Percentiles rank a stretch among this genome's conserved stretches.
phyloP scores from a whole-genome alignment of 2,888 invertebrate genomes.

The Acanthosoma haemorrhoidale region DNA sequence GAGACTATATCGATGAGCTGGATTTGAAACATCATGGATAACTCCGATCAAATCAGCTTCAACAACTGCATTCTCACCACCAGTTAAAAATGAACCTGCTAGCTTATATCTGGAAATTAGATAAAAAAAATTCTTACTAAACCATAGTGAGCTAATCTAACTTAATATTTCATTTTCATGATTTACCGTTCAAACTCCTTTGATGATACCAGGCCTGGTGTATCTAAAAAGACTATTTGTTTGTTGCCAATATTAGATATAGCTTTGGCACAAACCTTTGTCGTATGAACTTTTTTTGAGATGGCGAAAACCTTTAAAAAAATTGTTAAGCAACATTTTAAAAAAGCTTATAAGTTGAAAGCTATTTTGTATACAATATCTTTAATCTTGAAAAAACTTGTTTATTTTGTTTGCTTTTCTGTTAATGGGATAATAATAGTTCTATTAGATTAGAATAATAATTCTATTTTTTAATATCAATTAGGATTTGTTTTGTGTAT shows the following conservation, averaged over 20 bases:
- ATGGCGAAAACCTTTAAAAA: slow-evolving; percentile 74
- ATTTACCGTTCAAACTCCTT: slow-evolving; percentile 63
- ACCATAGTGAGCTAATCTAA: too few species aligned
- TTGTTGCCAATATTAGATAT: slow-evolving; percentile 68
- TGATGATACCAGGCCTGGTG: slow-evolving; percentile 78
- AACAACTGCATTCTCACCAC: slow-evolving; percentile 56
- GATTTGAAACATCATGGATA: slow-evolving; percentile 75
- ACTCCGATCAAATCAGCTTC: slow-evolving; percentile 78
- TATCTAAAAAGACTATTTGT: slow-evolving; percentile 88
- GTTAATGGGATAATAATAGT: too few species aligned
- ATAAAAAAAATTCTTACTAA: too few species aligned
- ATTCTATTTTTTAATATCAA: too few species aligned
- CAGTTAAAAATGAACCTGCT: slow-evolving; percentile 55
- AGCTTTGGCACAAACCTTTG: slow-evolving; percentile 65
- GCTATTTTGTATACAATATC: neutral
- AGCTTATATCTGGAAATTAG: slow-evolving; percentile 54
- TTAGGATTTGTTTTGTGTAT: too few species aligned
- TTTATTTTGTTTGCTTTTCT: too few species aligned
- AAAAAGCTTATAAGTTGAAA: neutral
- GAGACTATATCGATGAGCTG: slow-evolving; percentile 60
- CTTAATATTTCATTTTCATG: neutral
- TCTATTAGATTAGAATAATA: too few species aligned
- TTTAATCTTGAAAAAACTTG: too few species aligned
- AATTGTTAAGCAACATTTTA: neutral
- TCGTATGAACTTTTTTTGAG: slow-evolving; percentile 89